Evolutionary conservation across 2,113 vertebrate genomes (phyloP).

Genomic region (Desmodus rotundus): DNA sequence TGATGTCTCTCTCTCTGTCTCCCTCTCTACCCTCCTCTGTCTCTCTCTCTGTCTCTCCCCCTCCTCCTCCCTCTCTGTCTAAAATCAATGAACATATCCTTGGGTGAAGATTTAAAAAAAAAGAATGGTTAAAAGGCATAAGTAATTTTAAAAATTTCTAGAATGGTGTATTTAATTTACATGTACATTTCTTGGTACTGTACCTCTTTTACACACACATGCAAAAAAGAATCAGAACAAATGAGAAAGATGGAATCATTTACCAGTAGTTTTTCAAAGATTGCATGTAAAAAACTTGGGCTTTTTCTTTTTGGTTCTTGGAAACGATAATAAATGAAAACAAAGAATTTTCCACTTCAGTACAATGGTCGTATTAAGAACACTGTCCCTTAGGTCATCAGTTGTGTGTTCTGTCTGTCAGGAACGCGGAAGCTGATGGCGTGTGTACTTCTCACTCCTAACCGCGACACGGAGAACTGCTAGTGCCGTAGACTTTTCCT

Average conservation of each 20-base stretch:
- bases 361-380: background rate
- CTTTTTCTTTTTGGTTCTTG: background rate
- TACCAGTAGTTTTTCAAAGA: background rate
- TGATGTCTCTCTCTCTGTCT: too few species aligned
- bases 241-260: background rate
- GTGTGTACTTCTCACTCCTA: slow-evolving; percentile 17
- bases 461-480: background rate
- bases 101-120: too few species aligned
- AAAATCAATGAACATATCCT: too few species aligned
- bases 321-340: slow-evolving; percentile 19
- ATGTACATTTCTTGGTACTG: background rate
- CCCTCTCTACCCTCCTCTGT: too few species aligned
- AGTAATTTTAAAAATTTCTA: background rate
- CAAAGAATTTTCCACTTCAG: slow-evolving; percentile 17
- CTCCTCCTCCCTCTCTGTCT: too few species aligned
- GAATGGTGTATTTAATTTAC: background rate
- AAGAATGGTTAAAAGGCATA: background rate
- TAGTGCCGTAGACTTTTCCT: background rate
- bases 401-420: background rate
- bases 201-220: background rate
- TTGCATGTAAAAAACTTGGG: background rate
- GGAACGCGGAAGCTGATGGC: background rate
- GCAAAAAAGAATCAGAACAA: background rate
- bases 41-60: too few species aligned
- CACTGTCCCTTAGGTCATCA: background rate